Evolutionary conservation across 92 coral and sea anemone genomes (phyloP), one percentile per base, ranked within the genome.

Genomic region (Parazoanthus darwini): DNA sequence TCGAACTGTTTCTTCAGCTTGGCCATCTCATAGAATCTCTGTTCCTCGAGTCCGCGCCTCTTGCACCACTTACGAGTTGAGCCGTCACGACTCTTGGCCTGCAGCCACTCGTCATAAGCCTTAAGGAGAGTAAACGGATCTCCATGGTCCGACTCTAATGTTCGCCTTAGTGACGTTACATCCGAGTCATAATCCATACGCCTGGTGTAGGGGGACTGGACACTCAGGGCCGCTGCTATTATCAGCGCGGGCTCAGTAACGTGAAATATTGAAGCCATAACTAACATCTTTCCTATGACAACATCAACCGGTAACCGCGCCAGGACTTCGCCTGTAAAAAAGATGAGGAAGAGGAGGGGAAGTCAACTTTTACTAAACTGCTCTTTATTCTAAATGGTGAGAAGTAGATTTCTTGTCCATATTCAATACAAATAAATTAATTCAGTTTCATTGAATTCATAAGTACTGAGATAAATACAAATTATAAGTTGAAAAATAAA

Each of bases 181-280:
- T 95, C 99, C 89, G 99, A 94, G 90, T 97, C 98, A 85, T 97
- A 92, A 33, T 93, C 98, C 79, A 95, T 85, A 67, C 98, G 98
- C 51, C 96, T 91, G n/a, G 99, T 97, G 88, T 92, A 97, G 48
- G 99, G 99, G 37, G 99, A 97, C 96, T 97, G 99, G 92, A 97
- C 99, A 88, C 98, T 97, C 67, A 97, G 96, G 16, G 98, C 97
- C n/a, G 99, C 96, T 71, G 98, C 98, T 67, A 97, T 95, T 15
- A 96, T 92, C 88, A 97, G 86, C 26, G 94, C 99, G 82, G 99
- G 99, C 65, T 97, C 99, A 67, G 93, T 95, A 76, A 97, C 86
- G 89, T 97, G 99, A 92, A 97, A 97, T 86, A 97, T 95, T 7
- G 99, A 97, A 35, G 98, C 98, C 98, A 97, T 97, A 56, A 97